phyloP scores from a whole-genome alignment of 35 echinoderm and acorn worm species.

The Nesometra sesokonis region DNA sequence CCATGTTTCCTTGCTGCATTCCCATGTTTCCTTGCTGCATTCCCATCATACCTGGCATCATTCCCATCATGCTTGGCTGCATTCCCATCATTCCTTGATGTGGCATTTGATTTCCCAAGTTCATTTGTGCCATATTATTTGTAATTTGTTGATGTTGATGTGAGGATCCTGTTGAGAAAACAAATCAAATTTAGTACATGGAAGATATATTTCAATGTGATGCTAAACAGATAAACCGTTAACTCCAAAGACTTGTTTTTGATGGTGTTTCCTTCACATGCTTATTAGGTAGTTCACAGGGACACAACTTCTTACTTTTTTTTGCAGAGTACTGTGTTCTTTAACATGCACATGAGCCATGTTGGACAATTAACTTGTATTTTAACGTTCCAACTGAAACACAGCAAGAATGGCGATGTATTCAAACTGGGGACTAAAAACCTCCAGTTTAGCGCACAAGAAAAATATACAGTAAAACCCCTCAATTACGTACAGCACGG shows the following conservation, averaged over 20 bases:
- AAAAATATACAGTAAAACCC: no score
- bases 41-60: neutral
- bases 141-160: constrained; percentile 18
- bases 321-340: no score
- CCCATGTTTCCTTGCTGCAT: constrained; percentile 29
- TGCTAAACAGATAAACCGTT: neutral
- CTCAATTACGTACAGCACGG: no score
- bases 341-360: no score
- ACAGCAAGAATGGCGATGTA: no score
- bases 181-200: neutral
- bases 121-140: constrained; percentile 55
- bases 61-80: constrained; percentile 23
- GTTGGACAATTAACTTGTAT: no score
- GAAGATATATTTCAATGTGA: neutral
- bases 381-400: no score
- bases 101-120: constrained; percentile 27
- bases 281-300: no score
- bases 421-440: no score
- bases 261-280: no score
- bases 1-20: constrained; percentile 14
- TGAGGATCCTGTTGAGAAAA: neutral
- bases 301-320: no score
- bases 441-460: no score
- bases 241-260: neutral
- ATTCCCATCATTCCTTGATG: constrained; percentile 49